Conservation (phyloP, 2,797 vertebrate genomes). For the Gymnoscopelus microlampas region DNA sequence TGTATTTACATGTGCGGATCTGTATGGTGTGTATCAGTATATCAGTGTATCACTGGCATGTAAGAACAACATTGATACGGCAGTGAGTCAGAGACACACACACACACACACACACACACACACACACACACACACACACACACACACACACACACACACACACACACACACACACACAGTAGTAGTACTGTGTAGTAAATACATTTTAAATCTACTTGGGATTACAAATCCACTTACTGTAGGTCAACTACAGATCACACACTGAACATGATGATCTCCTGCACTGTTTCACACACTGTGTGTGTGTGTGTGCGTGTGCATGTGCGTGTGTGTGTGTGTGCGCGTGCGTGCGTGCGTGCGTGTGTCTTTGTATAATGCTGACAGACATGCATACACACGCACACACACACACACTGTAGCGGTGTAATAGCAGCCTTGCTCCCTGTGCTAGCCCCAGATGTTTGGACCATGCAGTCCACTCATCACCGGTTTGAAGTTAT, state of each 20-base stretch:
- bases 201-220: slow-evolving; percentile 75
- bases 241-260: slow-evolving; percentile 70
- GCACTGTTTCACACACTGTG: slow-evolving; percentile 28
- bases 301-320: no score
- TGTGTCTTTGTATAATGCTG: background rate
- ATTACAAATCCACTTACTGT: slow-evolving; percentile 80
- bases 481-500: slow-evolving; percentile 10
- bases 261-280: slow-evolving; percentile 58
- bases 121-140: slow-evolving; percentile 40
- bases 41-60: slow-evolving; percentile 41
- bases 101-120: slow-evolving; percentile 51
- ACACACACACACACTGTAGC: slow-evolving; percentile 9
- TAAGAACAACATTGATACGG: slow-evolving; percentile 51
- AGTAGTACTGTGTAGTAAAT: slow-evolving; percentile 61
- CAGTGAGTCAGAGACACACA: slow-evolving; percentile 61
- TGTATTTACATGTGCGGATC: slow-evolving; percentile 33
- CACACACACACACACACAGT: background rate
- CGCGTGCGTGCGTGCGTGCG: background rate
- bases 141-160: slow-evolving; percentile 14
- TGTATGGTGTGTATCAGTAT: slow-evolving; percentile 30
- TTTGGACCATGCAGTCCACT: slow-evolving; percentile 18
- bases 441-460: slow-evolving; percentile 24
- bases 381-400: slow-evolving; percentile 1
- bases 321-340: slow-evolving; percentile 5
- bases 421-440: slow-evolving; percentile 2